Percentiles rank a stretch among this genome's conserved stretches.
Conservation (phyloP, 2,797 vertebrate species). For the Notolepis coatsorum region DNA sequence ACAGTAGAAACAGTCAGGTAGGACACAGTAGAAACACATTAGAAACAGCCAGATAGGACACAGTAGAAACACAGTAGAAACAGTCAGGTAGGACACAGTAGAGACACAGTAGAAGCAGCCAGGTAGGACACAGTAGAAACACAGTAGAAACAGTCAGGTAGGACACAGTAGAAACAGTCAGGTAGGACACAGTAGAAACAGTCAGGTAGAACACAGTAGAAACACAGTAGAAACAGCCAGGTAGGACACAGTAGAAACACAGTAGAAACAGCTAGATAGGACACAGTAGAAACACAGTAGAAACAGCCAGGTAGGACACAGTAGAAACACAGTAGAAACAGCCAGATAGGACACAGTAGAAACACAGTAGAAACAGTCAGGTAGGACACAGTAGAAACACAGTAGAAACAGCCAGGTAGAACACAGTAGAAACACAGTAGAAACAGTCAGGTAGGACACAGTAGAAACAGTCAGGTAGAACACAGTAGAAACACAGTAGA, state of each 20-base stretch:
- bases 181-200: constrained; percentile 97
- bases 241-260: no score
- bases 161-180: constrained; percentile 94
- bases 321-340: constrained; percentile 96
- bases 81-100: constrained; percentile 94
- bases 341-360: no score
- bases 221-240: constrained; percentile 95
- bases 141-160: constrained; percentile 96
- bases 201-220: no score
- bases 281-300: no score
- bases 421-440: no score
- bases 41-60: constrained; percentile 95
- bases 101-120: constrained; percentile 95
- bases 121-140: no score
- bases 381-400: no score
- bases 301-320: constrained; percentile 95
- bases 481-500: no score
- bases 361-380: constrained; percentile 95
- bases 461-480: constrained; percentile 95
- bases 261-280: constrained; percentile 95
- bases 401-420: constrained; percentile 95
- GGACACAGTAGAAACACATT: no score
- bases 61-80: constrained; percentile 94
- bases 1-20: constrained; percentile 95
- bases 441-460: constrained; percentile 97